Base-by-base conservation (phyloP, 2,888 invertebrate genomes). In the Melipona bicolor region DNA sequence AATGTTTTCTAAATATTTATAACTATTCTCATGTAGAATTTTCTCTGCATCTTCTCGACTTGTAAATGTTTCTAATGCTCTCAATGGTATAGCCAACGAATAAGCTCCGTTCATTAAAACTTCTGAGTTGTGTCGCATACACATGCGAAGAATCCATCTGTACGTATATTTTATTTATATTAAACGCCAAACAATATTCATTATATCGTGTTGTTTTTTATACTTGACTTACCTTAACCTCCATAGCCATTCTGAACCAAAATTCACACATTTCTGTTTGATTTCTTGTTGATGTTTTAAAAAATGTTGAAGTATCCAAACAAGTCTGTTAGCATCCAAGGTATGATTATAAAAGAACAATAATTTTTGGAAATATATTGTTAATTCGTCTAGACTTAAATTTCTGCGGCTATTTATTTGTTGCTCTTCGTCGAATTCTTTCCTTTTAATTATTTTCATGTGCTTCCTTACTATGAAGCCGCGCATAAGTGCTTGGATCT, bases 401-500 rank as follows among this genome's bases (percentile, higher is more conserved):
- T 86, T 86, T 62, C 88, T 88, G 68, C 95, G 95, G 72, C 94
- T 93, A 85, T 94, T 95, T 78, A 95, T 94, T 67, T 95, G 95
- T 82, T 96, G 95, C 67, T 95, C 95, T 50, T 95, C 95, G 92
- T 98, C 98, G 95, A 97, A 98, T 72, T 96, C 95, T 70, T 95
- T 94, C 73, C 98, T 95, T 91, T 97, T 96, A 79, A 95, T 93
- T 75, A 96, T 95, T 94, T 97, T 97, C 84, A 96, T 95, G 62
- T 96, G 95, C 93, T 97, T 96, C 50, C 98, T 95, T 59, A 96
- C 95, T 43, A 98, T 95, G 90, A 97, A 98, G 88, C 98, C 97
- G 82, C 98, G 95, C 13, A 97, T 96, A 94, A 96, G 96, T 0
- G 98, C 97, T 94, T 99, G 98, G 81, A 99, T 96, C 92, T 97